Conservation (phyloP, 2,113 vertebrate species). For the Opisthocomus hoazin region DNA sequence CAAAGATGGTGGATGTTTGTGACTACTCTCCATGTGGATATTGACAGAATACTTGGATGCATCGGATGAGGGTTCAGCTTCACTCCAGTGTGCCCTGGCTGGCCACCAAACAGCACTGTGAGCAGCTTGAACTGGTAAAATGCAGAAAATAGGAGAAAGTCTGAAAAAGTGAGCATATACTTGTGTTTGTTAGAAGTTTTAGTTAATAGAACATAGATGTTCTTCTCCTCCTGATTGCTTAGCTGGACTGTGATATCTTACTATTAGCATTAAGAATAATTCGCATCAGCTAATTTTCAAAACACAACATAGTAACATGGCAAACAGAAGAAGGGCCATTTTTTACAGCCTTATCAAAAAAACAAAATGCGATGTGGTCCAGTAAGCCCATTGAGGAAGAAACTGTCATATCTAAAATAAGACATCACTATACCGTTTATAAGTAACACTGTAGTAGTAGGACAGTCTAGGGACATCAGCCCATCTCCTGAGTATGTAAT, state of each 20-base stretch:
- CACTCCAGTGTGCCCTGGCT: neutral
- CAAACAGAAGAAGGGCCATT: neutral
- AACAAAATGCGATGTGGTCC: neutral
- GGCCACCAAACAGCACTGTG: neutral
- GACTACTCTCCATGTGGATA: neutral
- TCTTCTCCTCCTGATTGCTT: neutral
- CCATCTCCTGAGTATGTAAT: neutral
- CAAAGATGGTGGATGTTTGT: neutral
- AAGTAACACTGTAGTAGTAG: neutral
- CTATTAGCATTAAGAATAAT: neutral
- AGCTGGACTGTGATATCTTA: neutral
- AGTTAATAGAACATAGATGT: neutral
- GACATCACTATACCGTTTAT: neutral
- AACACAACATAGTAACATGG: neutral
- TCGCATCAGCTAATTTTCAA: neutral
- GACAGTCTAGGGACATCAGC: neutral
- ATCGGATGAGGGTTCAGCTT: neutral
- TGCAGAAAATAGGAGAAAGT: neutral
- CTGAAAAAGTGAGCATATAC: neutral
- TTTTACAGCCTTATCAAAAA: neutral
- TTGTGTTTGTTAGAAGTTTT: neutral
- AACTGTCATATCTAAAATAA: neutral
- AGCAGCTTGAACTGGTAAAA: neutral
- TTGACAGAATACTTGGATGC: neutral
- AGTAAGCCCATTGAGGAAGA: neutral